These are phyloP conservation scores for Pectinophora gossypiella DNA, from an alignment of 1,140 invertebrate species.

Conservation along the genomic window DNA sequence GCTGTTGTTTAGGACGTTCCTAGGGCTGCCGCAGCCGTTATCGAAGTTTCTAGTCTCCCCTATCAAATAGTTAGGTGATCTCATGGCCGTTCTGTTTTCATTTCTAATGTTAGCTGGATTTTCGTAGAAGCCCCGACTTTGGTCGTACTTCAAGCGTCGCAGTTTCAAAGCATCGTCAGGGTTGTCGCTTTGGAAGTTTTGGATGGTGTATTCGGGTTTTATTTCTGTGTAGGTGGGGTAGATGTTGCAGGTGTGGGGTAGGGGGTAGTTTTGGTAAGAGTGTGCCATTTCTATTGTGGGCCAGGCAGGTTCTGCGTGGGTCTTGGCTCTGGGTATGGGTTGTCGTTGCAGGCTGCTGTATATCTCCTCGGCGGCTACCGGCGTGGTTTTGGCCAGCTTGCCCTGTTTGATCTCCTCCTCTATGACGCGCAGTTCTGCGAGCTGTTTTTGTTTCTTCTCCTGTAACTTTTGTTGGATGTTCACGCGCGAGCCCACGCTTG, in stretches of 20 bases:
- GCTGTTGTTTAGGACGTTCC: slow-evolving; percentile 58
- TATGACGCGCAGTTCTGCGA: slow-evolving; percentile 87
- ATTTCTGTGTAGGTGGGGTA: slow-evolving; percentile 64
- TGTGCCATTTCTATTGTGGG: slow-evolving; percentile 53
- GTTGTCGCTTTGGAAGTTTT: slow-evolving; percentile 34
- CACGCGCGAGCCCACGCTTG: slow-evolving; percentile 83
- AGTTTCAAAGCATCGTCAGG: slow-evolving; percentile 32
- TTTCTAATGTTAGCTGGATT: slow-evolving; percentile 47
- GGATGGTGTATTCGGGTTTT: slow-evolving; percentile 47
- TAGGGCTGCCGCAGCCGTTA: slow-evolving; percentile 50
- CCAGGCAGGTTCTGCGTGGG: slow-evolving; percentile 72
- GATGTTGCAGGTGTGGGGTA: slow-evolving; percentile 56
- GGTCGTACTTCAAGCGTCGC: slow-evolving; percentile 40
- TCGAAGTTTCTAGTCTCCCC: slow-evolving; percentile 51
- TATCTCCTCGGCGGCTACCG: slow-evolving; percentile 69
- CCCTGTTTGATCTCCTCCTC: slow-evolving; percentile 92
- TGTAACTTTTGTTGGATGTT: slow-evolving; percentile 92
- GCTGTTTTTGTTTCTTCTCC: slow-evolving; percentile 91
- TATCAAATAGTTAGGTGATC: slow-evolving; percentile 52
- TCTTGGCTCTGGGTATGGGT: slow-evolving; percentile 77
- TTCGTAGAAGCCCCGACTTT: slow-evolving; percentile 56
- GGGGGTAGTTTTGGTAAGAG: slow-evolving; percentile 62
- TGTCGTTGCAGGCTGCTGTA: slow-evolving; percentile 75
- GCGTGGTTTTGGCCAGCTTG: slow-evolving; percentile 78
- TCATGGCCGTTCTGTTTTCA: slow-evolving; percentile 28